Percentiles rank a stretch among this genome's conserved stretches.
Conservation (phyloP, 64 coral and sea anemone species). For the Actinia tenebrosa region DNA sequence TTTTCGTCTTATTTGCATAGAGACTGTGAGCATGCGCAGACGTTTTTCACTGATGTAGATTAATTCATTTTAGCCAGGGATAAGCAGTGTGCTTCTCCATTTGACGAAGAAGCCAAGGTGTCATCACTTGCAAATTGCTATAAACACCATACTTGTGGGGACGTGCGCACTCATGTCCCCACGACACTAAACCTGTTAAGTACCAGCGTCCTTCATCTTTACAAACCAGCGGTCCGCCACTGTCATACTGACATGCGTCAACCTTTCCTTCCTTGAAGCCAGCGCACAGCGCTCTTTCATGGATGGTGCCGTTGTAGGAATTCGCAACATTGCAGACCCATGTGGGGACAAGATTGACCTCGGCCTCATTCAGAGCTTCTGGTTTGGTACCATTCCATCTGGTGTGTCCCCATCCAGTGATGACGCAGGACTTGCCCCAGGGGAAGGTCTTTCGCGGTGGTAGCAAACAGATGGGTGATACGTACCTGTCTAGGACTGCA, state of each 20-base stretch:
- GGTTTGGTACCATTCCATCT: conserved; percentile 53
- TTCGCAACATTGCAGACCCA: conserved; percentile 48
- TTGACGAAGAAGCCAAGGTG: conserved; percentile 50
- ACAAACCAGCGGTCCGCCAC: conserved; percentile 71
- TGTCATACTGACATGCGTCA: conserved; percentile 78
- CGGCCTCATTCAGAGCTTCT: conserved; percentile 56
- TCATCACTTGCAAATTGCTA: conserved; percentile 63
- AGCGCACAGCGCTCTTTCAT: conserved; percentile 66
- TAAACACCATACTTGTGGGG: conserved; percentile 74
- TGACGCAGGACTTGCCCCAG: conserved; percentile 53
- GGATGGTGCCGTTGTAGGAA: conserved; percentile 76
- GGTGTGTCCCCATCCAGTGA: conserved; percentile 63
- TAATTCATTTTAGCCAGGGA: conserved; percentile 6
- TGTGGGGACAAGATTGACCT: conserved; percentile 58
- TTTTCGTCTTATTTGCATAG: too few species aligned
- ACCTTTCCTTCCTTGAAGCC: conserved; percentile 71
- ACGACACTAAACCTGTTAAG: conserved; percentile 66
- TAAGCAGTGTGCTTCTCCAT: neutral
- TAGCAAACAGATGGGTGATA: conserved; percentile 56
- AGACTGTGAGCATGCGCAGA: too few species aligned
- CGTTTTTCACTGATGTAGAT: too few species aligned
- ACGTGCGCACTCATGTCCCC: conserved; percentile 55
- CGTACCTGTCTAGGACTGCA: conserved; percentile 35
- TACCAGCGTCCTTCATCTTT: conserved; percentile 41
- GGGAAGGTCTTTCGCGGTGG: conserved; percentile 37